Evolutionary conservation across 1,140 invertebrate species (phyloP), one percentile per base, ranked within the genome.

Genomic region (Globodera rostochiensis): DNA sequence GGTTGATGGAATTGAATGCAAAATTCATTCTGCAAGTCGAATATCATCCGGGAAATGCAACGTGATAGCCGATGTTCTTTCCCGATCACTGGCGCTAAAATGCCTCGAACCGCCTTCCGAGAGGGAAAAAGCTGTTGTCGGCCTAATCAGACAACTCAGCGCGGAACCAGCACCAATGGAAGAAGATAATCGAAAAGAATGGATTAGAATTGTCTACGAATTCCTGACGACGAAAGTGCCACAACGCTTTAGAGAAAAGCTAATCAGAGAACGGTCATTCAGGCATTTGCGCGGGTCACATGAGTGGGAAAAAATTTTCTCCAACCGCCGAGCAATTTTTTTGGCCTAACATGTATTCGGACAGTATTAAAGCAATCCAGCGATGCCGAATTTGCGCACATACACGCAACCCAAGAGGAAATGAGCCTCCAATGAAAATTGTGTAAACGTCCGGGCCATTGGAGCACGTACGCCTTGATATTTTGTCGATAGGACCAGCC

Each of bases 311-410:
- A 15, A 76, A 76, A 47, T 6, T 76, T 6, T 7, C 53, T n/a
- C 6, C 74, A 76, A 15, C n/a, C 6, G 74, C 25, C 15, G 74
- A 76, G 45, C 60, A 13, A 11, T 76, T 25, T 21, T 76, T 66
- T 25, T 76, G 74, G 74, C 53, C 25, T 50, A 76, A 76, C 8
- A 50, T 76, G 74, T n/a, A 50, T 45, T 25, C 19, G 1, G 74
- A 76, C 49, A 67, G 74, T 13, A 6, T 36, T 15, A 76, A 53
- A 45, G 6, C 11, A 0, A 50, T 66, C n/a, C 45, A 7, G 4
- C 19, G 13, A n/a, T 76, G 74, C 36, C 45, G 74, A 2, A 76
- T 76, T n/a, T 76, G 74, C 13, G 74, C 74, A 7, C 64, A 76
- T 15, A 76, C 74, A 4, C 46, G 74, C 0, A 66, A 76, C 2